These are phyloP conservation scores for Heteromyza rotundicornis DNA, from an alignment of 2,888 invertebrate species.

Conservation along the genomic window DNA sequence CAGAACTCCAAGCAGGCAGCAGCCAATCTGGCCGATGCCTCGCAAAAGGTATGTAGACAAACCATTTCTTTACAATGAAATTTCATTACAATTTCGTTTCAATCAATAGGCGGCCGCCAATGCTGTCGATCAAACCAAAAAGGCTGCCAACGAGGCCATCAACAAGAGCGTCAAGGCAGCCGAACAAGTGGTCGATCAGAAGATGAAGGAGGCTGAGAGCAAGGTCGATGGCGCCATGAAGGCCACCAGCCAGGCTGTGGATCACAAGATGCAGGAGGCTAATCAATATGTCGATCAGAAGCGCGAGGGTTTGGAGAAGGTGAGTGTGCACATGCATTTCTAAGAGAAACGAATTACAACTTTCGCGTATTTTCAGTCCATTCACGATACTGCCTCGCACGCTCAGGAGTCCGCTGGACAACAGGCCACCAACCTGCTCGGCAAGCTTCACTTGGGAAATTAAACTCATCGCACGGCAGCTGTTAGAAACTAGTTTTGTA, in stretches of 20 bases:
- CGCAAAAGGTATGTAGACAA: conserved; percentile 42
- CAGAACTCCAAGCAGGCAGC: conserved; percentile 59
- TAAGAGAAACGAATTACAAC: no score
- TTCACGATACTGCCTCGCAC: conserved; percentile 54
- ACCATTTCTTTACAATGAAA: neutral
- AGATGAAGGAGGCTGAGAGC: conserved; percentile 64
- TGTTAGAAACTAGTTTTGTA: neutral
- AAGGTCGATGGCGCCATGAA: conserved; percentile 68
- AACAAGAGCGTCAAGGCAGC: conserved; percentile 64
- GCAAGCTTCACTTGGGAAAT: conserved; percentile 57
- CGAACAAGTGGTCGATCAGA: conserved; percentile 63
- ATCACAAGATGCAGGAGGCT: conserved; percentile 70
- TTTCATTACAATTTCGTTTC: neutral
- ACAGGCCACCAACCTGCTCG: conserved; percentile 57
- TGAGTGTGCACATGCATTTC: conserved; percentile 19
- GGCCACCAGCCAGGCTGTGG: conserved; percentile 67
- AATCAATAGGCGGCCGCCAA: conserved; percentile 55
- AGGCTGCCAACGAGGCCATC: conserved; percentile 63
- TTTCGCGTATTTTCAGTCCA: conserved; percentile 36
- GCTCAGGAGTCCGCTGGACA: conserved; percentile 56
- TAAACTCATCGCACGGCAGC: conserved; percentile 23
- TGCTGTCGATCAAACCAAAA: conserved; percentile 63
- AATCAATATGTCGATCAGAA: conserved; percentile 70
- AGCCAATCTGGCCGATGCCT: conserved; percentile 55
- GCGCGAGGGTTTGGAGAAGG: conserved; percentile 62